Conservation (phyloP, 2,797 vertebrate genomes). For the Pseudomugil tenellus region DNA sequence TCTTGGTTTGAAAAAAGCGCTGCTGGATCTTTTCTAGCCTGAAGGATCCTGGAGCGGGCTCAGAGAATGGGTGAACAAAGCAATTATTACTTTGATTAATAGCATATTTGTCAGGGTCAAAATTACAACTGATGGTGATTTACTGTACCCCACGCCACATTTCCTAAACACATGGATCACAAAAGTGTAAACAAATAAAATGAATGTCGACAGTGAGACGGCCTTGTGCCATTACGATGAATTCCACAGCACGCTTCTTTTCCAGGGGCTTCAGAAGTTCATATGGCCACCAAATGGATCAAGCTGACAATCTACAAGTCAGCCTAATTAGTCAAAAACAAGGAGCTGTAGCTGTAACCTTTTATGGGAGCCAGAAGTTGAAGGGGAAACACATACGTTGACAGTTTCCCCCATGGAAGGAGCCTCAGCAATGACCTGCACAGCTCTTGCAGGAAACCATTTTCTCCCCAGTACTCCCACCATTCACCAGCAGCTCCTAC, state of each 20-base stretch:
- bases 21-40: conserved; percentile 37
- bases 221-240: conserved; percentile 40
- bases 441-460: conserved; percentile 66
- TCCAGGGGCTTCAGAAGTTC: conserved; percentile 30
- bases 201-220: conserved; percentile 37
- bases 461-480: conserved; percentile 55
- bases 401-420: conserved; percentile 51
- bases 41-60: conserved; percentile 24
- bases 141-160: conserved; percentile 28
- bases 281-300: conserved; percentile 30
- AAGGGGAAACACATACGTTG: conserved; percentile 37
- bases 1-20: conserved; percentile 28
- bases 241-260: conserved; percentile 22
- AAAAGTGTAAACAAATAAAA: conserved; percentile 44
- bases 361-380: conserved; percentile 30
- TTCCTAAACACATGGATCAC: conserved; percentile 40
- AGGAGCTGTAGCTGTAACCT: conserved; percentile 28
- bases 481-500: conserved; percentile 78
- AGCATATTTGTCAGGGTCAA: conserved; percentile 42
- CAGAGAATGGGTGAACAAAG: conserved; percentile 37
- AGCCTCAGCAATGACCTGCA: conserved; percentile 64
- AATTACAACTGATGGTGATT: conserved; percentile 44
- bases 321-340: conserved; percentile 51
- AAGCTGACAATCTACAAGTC: conserved; percentile 32
- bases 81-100: conserved; percentile 47